Evolutionary conservation across 64 coral and sea anemone species (phyloP), one percentile per base, ranked within the genome.

Genomic region (Dendrophyllia cribrosa): DNA sequence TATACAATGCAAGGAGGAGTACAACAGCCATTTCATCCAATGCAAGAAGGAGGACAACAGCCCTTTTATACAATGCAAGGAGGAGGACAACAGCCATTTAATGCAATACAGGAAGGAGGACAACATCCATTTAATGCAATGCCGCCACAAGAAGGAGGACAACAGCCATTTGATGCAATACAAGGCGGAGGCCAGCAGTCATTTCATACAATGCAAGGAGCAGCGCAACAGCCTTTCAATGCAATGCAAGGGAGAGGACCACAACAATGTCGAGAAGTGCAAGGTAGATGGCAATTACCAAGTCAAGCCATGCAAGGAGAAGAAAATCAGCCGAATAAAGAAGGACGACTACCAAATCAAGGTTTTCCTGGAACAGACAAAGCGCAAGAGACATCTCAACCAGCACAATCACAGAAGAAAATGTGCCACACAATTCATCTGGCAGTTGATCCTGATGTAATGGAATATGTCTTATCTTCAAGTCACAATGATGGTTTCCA

Each of bases 361-460:
- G 1, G 7, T 56, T 56, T 56, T 56, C 14, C 1, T 64, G 61
- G 17, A 64, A 20, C 61, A 64, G 61, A 20, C 5, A 19, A 13
- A 4, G 13, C 12, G 17, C 14, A 64, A 64, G 5, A 64, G 19
- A 2, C 17, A 20, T 64, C 61, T 17, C 1, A 64, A 64, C 5
- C 14, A 64, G 4, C 14, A 19, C 61, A 64, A 19, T 19, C 61
- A 6, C 13, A 20, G 9, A 6, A 14, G 17, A 64, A 64, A 19
- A 19, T 14, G 9, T 17, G 61, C 61, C 15, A 64, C 61, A 64
- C 9, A 64, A 64, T 64, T 17, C 9, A 76, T 4, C 56, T 90
- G 51, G 21, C 16, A 10, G 88, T 90, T 16, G 88, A 90, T 43
- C 8, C 88, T 52, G 88, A 80, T 17, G 81, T 71, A 69, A 81